Evolutionary conservation across 2,888 invertebrate genomes (phyloP), one percentile per base, ranked within the genome.

Genomic region (Frankliniella fusca): DNA sequence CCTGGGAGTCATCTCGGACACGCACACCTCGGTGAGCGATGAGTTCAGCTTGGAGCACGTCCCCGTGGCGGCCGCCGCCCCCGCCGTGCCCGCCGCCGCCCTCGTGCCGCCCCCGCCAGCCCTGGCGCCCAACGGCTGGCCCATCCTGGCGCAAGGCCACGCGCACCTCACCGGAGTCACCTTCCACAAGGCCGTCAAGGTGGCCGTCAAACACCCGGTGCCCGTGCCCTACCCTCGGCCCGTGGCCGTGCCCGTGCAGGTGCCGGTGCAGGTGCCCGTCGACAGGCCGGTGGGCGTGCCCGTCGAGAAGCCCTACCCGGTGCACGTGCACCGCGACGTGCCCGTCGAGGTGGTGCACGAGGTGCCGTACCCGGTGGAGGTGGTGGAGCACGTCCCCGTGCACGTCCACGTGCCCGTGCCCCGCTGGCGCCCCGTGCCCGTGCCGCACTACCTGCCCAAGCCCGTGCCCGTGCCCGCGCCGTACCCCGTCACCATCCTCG

Each of bases 391-490:
- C 23, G 70, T 70, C 23, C 70, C n/a, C 23, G 70, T 70, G 0
- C n/a, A 70, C n/a, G 70, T 70, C 23, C 23, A 20, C 70, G 70
- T 70, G 23, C 70, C 70, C 70, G 70, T 70, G 23, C 70, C 70
- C 70, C 70, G 11, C 70, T 70, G 8, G 20, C 11, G 61, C 15
- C 70, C n/a, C 70, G 70, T 70, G 9, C 70, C 70, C 70, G 70
- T 70, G 9, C 70, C 23, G 1, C 70, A 70, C 70, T 70, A 70
- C 70, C 11, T 70, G n/a, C 70, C 23, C 23, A n/a, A 23, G 23
- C 23, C n/a, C 23, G 23, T n/a, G 23, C 70, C 70, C 70, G 70
- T 70, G 23, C 70, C 70, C 23, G 70, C 23, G 70, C 70, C 70
- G 23, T 23, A 70, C 70, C 23, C 70, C 70, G 7, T n/a, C 70